These are phyloP conservation scores for Amblyjoppa proteus DNA, from an alignment of 2,888 invertebrate species.

Conservation along the genomic window DNA sequence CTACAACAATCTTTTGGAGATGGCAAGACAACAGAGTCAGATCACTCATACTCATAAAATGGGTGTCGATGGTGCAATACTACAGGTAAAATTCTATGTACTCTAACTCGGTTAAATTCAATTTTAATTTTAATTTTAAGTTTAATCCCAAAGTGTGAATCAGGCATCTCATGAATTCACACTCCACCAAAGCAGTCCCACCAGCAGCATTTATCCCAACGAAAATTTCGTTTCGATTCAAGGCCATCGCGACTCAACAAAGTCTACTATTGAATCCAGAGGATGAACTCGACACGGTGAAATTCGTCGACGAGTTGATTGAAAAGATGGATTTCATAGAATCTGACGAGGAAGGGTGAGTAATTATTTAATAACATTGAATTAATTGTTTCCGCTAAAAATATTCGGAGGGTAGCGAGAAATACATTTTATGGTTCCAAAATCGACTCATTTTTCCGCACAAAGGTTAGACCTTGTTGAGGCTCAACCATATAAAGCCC, in stretches of 20 bases:
- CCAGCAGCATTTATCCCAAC: neutral
- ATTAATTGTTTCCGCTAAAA: neutral
- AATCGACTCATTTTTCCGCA: constrained; percentile 24
- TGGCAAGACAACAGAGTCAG: constrained; percentile 85
- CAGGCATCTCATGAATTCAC: too few species aligned
- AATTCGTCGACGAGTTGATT: constrained; percentile 86
- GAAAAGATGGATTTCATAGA: constrained; percentile 86
- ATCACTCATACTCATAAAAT: constrained; percentile 88
- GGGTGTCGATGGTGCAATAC: constrained; percentile 87
- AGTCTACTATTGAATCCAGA: constrained; percentile 85
- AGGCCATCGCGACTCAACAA: constrained; percentile 87
- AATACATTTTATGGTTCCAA: constrained; percentile 16
- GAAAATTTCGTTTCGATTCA: constrained; percentile 71
- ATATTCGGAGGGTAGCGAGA: neutral
- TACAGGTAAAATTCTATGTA: constrained; percentile 82
- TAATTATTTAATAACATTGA: constrained; percentile 18
- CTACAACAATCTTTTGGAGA: constrained; percentile 85
- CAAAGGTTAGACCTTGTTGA: constrained; percentile 82
- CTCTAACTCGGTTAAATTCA: neutral
- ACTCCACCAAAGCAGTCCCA: too few species aligned
- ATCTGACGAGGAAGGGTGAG: constrained; percentile 84
- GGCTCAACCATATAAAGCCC: constrained; percentile 86
- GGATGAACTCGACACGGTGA: constrained; percentile 84
- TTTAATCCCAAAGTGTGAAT: too few species aligned
- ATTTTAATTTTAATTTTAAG: neutral